Conservation (phyloP, 2,797 vertebrate genomes). For the Nothura maculosa region DNA sequence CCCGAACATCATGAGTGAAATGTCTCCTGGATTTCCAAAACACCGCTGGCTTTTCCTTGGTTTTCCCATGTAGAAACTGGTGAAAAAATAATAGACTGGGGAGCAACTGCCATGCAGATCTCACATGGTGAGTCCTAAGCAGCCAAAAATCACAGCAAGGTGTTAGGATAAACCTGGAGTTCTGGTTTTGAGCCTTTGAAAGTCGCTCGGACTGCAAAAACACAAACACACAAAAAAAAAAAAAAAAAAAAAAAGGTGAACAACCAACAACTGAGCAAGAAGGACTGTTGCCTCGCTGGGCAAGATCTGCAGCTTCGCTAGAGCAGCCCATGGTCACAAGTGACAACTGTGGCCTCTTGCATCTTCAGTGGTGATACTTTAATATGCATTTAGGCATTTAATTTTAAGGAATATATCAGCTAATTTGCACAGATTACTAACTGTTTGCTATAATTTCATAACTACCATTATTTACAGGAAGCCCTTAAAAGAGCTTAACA, state of each 20-base stretch:
- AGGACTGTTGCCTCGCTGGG: not conserved
- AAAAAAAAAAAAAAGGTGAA: slow-evolving; percentile 10
- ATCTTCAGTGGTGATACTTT: not conserved
- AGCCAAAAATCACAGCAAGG: not conserved
- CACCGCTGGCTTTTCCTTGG: not conserved
- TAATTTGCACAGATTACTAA: not conserved
- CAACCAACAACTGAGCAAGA: not conserved
- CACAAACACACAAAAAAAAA: not conserved
- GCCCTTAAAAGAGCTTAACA: not conserved
- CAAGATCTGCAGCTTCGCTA: not conserved
- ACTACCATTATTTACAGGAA: not conserved
- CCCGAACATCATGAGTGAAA: not conserved
- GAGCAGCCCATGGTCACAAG: not conserved
- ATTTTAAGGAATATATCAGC: not conserved
- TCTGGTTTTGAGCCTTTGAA: not conserved
- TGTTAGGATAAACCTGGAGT: not conserved
- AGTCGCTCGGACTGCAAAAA: not conserved
- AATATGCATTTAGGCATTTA: not conserved
- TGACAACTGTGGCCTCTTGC: not conserved
- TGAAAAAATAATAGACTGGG: not conserved
- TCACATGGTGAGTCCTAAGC: not conserved
- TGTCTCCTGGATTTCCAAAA: not conserved
- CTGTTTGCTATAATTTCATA: not conserved
- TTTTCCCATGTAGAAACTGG: not conserved
- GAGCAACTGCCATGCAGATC: not conserved